Percentiles rank a stretch among this genome's conserved stretches.
Evolutionary conservation across 2,797 vertebrate species (phyloP).

Genomic region (Cryptoprocta ferox): DNA sequence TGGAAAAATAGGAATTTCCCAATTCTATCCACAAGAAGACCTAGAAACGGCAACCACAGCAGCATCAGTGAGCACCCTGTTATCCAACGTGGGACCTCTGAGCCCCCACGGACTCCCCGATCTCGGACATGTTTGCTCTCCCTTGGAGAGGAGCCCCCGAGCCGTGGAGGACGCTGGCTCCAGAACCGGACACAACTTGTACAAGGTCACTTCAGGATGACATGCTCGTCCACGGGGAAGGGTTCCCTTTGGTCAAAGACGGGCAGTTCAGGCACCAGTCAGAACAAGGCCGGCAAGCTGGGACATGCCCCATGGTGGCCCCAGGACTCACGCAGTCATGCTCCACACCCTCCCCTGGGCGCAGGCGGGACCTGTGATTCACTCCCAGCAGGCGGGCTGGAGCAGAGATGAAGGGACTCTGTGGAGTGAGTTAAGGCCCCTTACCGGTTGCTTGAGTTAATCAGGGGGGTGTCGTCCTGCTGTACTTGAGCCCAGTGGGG

Average conservation of each 20-base stretch:
- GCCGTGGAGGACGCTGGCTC: neutral
- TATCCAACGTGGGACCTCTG: fast-evolving
- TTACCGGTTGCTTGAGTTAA: too few relatives aligned
- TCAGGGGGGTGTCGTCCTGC: neutral
- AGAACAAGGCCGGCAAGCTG: fast-evolving
- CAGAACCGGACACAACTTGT: fast-evolving
- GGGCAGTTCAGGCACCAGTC: fast-evolving
- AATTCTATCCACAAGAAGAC: neutral
- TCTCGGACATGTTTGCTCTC: too few relatives aligned
- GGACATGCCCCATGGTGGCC: fast-evolving
- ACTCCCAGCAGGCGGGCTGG: fast-evolving
- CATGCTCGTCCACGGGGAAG: fast-evolving
- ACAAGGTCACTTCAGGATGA: fast-evolving
- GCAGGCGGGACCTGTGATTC: fast-evolving
- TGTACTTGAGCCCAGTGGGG: neutral
- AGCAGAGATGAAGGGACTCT: neutral
- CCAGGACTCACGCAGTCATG: neutral
- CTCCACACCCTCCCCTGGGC: fast-evolving
- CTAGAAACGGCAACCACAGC: neutral
- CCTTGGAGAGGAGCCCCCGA: neutral
- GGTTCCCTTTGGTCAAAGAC: neutral
- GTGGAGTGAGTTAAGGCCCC: fast-evolving
- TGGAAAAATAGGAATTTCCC: neutral
- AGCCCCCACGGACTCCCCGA: fast-evolving
- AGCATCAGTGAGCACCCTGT: fast-evolving